These are phyloP conservation scores for Lanius collurio DNA, from an alignment of 2,113 vertebrate species.

Conservation along the genomic window DNA sequence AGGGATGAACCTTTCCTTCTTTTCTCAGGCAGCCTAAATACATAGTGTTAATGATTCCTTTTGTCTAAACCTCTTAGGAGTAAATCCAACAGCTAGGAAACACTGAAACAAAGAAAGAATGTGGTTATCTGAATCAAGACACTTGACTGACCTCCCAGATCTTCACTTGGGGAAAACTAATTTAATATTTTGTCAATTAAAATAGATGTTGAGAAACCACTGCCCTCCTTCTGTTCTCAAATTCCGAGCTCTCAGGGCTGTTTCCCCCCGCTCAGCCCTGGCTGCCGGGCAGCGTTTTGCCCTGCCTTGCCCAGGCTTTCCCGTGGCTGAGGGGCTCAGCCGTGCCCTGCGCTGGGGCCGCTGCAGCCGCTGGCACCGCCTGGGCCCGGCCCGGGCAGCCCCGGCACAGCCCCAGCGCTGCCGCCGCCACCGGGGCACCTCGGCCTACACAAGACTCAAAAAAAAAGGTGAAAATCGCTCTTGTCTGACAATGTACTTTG, in stretches of 20 bases:
- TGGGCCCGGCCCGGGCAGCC: neutral
- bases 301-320: neutral
- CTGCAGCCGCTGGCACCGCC: neutral
- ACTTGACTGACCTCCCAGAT: neutral
- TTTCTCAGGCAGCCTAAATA: neutral
- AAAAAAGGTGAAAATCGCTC: neutral
- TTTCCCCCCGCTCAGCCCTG: neutral
- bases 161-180: neutral
- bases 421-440: rapidly evolving
- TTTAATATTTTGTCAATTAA: neutral
- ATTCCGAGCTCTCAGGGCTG: rapidly evolving
- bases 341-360: neutral
- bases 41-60: neutral
- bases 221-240: neutral
- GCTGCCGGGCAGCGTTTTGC: neutral
- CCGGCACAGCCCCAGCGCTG: rapidly evolving
- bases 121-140: neutral
- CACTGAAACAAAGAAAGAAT: neutral
- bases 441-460: rapidly evolving
- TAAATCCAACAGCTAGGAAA: neutral
- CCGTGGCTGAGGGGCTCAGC: neutral
- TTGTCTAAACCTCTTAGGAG: neutral
- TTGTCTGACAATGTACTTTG: neutral
- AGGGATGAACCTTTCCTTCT: neutral
- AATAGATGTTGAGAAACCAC: neutral